These are phyloP conservation scores for Heliopora coerulea DNA, from an alignment of 92 coral and sea anemone species.

Conservation along the genomic window DNA sequence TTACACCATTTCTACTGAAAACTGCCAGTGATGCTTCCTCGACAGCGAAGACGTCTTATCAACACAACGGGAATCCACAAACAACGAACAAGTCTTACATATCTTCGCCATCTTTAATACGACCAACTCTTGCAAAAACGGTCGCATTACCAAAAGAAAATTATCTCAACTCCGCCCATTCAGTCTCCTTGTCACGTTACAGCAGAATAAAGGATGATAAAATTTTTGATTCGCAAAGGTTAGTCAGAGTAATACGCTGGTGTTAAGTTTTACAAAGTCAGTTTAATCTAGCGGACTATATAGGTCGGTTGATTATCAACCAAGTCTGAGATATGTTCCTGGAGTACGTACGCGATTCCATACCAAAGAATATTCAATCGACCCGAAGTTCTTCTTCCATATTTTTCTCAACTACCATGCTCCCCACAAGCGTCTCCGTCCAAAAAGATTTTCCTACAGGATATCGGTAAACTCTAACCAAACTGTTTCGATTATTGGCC, in stretches of 20 bases:
- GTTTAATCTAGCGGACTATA: no score
- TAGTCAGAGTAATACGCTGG: not conserved
- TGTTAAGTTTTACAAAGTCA: no score
- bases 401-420: no score
- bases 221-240: slow-evolving; percentile 20
- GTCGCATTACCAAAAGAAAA: slow-evolving; percentile 3
- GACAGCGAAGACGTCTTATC: slow-evolving; percentile 10
- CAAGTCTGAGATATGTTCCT: no score
- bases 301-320: no score
- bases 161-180: not conserved
- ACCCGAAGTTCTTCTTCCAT: no score
- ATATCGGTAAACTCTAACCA: no score
- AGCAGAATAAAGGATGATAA: slow-evolving; percentile 25
- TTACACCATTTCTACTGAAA: not conserved
- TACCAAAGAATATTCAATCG: no score
- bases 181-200: not conserved
- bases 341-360: no score
- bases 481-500: no score
- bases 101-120: slow-evolving; percentile 32
- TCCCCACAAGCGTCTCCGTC: no score
- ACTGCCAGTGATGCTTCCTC: slow-evolving; percentile 13
- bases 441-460: no score
- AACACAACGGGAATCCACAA: not conserved
- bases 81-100: not conserved
- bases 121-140: slow-evolving; percentile 23